These are phyloP conservation scores for Escarpia spicata DNA, from an alignment of 2,888 invertebrate genomes.

Conservation along the genomic window DNA sequence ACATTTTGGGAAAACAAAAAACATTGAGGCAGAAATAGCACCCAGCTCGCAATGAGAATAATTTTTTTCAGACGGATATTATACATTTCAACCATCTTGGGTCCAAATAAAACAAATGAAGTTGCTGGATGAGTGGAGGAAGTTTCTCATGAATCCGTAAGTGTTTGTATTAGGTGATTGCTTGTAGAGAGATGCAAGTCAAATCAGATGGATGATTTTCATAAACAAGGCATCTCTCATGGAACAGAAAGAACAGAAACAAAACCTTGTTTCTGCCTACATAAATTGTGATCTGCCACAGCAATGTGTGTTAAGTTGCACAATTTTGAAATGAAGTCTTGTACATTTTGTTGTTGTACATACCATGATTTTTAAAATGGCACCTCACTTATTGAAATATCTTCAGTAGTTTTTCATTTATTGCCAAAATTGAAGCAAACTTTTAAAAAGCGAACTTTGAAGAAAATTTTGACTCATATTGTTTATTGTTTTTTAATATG, in stretches of 20 bases:
- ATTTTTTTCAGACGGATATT: not conserved
- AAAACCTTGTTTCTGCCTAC: not conserved
- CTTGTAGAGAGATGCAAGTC: not conserved
- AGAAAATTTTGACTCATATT: no score
- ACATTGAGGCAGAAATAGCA: no score
- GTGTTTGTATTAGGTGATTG: not conserved
- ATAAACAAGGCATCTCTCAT: not conserved
- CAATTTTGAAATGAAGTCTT: no score
- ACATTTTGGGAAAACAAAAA: no score
- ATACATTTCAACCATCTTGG: not conserved
- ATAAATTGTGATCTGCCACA: not conserved
- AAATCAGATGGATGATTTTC: not conserved
- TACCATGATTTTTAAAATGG: no score
- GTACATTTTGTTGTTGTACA: no score
- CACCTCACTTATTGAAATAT: no score
- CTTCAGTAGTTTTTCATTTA: no score
- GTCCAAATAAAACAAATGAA: not conserved
- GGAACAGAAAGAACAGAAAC: not conserved
- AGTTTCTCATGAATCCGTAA: not conserved
- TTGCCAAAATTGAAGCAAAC: no score
- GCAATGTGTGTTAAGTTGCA: no score
- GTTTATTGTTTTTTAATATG: no score
- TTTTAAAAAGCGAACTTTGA: no score
- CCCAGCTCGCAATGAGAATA: not conserved
- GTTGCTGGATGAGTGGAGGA: not conserved